Evolutionary conservation across 2,797 vertebrate species (phyloP), one percentile per base, ranked within the genome.

Genomic region (Thunnus albacares): DNA sequence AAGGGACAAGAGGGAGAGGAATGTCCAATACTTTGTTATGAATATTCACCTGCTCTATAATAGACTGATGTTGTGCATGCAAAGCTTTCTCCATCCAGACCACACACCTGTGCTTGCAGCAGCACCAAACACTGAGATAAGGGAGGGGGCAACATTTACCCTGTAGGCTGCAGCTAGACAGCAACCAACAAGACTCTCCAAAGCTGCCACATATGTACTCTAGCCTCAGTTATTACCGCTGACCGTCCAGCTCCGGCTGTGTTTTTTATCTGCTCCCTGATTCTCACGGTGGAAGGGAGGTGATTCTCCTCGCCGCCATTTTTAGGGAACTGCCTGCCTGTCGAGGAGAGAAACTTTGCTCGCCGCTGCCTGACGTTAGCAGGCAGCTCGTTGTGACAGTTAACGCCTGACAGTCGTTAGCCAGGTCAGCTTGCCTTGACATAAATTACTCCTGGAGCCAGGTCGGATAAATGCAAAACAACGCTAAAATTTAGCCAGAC

Each of bases 241-340:
- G 43, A 22, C 60, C 47, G 51, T 10, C 5, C 20, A 14, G 12
- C 49, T 49, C 17, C 47, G 22, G 7, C 11, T 5, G 9, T 52
- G 78, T 56, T 56, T 68, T 70, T 52, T 17, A 77, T 88, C 86
- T 65, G 63, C 72, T 87, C 82, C 75, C 74, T 75, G 83, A 85
- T 84, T 91, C 84, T 88, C 77, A 77, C 82, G 38, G 83, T 87
- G 85, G 77, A 90, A 89, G 92, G 92, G 90, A 94, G 92, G 91
- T 78, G 90, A 93, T 88, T 92, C 81, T 87, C 82, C 35, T 60
- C 92, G 94, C 88, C 95, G 95, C 95, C 95, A 96, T 96, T 94
- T 96, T 96, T 94, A 89, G 92, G 90, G 91, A 93, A 90, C 90
- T 92, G 47, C 47, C 47, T 51, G 93, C 86, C 92, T 90, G 80